Evolutionary conservation across 92 coral and sea anemone genomes (phyloP).

Genomic region (Epizoanthus scotinus): DNA sequence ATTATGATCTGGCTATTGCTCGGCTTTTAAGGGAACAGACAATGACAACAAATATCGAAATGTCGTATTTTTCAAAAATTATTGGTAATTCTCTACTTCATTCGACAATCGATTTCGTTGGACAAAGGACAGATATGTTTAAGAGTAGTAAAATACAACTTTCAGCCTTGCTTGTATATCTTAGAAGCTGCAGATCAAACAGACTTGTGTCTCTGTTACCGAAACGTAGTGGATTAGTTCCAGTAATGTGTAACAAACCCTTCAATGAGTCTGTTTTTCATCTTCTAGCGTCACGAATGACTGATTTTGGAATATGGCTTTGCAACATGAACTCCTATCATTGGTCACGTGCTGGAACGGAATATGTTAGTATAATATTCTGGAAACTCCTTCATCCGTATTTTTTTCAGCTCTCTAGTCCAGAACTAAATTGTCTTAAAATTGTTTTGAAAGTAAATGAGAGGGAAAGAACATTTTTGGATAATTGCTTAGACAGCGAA

Average conservation of each 20-base stretch:
- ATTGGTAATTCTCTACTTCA: neutral
- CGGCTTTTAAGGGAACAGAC: too few relatives aligned
- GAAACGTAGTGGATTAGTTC: neutral
- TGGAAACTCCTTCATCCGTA: slow-evolving; percentile 29
- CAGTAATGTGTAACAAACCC: neutral
- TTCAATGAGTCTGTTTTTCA: slow-evolving; percentile 26
- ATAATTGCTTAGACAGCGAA: slow-evolving; percentile 16
- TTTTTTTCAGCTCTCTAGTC: neutral
- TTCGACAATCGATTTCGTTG: neutral
- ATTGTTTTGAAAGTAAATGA: neutral
- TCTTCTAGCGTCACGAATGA: slow-evolving; percentile 36
- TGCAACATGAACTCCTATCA: neutral
- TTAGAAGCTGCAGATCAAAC: neutral
- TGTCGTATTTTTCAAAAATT: slow-evolving; percentile 17
- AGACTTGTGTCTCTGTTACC: neutral
- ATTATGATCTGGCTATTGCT: too few relatives aligned
- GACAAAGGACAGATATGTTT: neutral
- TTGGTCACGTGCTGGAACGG: neutral
- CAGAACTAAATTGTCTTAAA: neutral
- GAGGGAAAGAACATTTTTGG: slow-evolving; percentile 4
- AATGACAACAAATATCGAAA: neutral
- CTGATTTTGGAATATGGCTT: slow-evolving; percentile 12
- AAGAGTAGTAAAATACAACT: neutral
- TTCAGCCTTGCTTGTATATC: neutral
- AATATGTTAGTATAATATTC: neutral